These are phyloP conservation scores for Ameiurus melas DNA, from an alignment of 2,113 vertebrate genomes.

Conservation along the genomic window DNA sequence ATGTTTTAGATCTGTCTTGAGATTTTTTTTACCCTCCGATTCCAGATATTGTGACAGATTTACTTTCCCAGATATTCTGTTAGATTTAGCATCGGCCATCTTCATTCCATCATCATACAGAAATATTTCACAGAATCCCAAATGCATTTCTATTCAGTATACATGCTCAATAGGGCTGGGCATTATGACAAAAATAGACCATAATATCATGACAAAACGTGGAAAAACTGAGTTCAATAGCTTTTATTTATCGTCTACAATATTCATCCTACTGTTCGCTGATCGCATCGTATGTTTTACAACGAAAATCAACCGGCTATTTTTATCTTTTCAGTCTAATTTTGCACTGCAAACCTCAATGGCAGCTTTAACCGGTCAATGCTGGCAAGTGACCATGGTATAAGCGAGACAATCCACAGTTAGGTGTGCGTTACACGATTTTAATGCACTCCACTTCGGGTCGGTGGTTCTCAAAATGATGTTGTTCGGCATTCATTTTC, in stretches of 20 bases:
- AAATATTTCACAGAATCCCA: neutral
- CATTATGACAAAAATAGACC: neutral
- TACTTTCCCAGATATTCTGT: neutral
- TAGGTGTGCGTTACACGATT: no score
- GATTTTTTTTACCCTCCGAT: neutral
- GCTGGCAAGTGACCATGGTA: no score
- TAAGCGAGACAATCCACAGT: no score
- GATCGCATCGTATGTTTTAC: neutral
- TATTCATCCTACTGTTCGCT: neutral
- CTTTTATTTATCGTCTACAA: neutral
- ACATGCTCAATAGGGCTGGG: neutral
- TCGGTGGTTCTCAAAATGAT: no score
- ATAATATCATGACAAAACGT: neutral
- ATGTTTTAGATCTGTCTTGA: neutral
- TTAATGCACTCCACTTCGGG: no score
- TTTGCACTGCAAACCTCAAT: no score
- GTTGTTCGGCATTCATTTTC: no score
- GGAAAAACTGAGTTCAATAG: neutral
- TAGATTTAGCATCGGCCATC: neutral
- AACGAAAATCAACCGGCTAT: no score
- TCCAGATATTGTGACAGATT: neutral
- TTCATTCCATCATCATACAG: neutral
- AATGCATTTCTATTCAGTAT: neutral
- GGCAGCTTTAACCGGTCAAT: no score
- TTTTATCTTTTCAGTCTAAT: no score